Evolutionary conservation across 2,113 vertebrate genomes (phyloP), one percentile per base, ranked within the genome.

Genomic region (Forbesichthys papilliferus): DNA sequence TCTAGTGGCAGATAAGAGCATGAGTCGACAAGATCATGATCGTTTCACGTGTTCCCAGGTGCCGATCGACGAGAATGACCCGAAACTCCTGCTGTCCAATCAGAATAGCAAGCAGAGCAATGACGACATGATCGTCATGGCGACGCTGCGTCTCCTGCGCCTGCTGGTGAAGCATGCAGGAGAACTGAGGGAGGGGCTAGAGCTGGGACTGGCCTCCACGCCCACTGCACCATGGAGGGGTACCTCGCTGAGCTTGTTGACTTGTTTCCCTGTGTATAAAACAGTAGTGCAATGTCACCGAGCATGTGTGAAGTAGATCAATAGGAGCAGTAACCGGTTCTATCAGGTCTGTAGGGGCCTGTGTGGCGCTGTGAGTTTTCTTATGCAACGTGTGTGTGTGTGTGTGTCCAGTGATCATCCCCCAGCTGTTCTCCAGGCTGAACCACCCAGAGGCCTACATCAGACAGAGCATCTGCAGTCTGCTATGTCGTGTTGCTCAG

Each of bases 381-480:
- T 42, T 6, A 42, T 6, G 36, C 7, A 42, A 27, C 27, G 36
- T 42, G 3, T 6, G 36, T 42, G 4, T 42, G 8, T 4, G 5
- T 13, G 3, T 11, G 4, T 58, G 46, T 58, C 79, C 83, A 99
- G 98, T 96, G 7, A 99, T 99, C 78, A 99, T 99, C 72, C 98
- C 98, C 12, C 98, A 99, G 82, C 95, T 99, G 6, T 99, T 99
- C 79, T 99, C 98, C 7, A 95, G 98, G 36, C 93, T 99, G 63
- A 99, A 99, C 81, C 98, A 99, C 66, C 98, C 98, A 0, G 98
- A 99, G 77, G 96, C 97, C 0, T 99, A 99, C 46, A 98, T 99
- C 52, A 92, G 98, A 4, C 97, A 99, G 74, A 99, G 98, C 72
- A 99, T 99, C 70, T 99, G 98, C 87, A 99, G 95, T 79, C 89